These are phyloP conservation scores for Heliangelus exortis DNA, from an alignment of 2,797 vertebrate species.

Conservation along the genomic window DNA sequence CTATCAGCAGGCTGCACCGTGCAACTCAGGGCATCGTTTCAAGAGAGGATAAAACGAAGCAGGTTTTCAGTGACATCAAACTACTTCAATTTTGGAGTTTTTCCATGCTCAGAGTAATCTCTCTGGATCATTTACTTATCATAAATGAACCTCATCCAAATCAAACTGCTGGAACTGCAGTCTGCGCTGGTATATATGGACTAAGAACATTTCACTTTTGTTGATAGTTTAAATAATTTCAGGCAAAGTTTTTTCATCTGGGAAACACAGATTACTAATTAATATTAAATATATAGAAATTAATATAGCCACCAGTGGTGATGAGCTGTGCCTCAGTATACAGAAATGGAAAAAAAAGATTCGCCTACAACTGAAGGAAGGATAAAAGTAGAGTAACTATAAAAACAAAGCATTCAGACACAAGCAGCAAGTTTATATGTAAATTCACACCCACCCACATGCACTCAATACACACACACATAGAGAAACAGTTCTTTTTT, in stretches of 20 bases:
- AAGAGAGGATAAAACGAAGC: not conserved
- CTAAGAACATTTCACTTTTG: not conserved
- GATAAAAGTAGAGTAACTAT: not conserved
- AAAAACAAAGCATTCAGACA: not conserved
- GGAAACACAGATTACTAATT: not conserved
- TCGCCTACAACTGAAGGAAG: not conserved
- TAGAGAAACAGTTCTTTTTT: not conserved
- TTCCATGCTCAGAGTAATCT: not conserved
- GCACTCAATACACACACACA: not conserved
- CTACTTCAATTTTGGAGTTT: not conserved
- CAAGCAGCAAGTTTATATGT: not conserved
- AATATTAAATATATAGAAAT: too few species aligned
- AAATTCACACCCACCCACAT: not conserved
- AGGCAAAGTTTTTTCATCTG: not conserved
- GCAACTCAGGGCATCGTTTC: not conserved
- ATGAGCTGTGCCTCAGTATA: not conserved
- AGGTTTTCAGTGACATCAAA: not conserved
- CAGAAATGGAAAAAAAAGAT: not conserved
- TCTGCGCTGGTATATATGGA: not conserved
- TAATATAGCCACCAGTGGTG: too few species aligned
- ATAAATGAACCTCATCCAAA: not conserved
- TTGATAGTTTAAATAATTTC: not conserved
- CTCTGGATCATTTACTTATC: not conserved
- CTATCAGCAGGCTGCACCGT: not conserved
- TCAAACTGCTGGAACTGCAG: not conserved